Percentiles rank a stretch among this genome's conserved stretches.
phyloP scores from a whole-genome alignment of 2,113 vertebrate genomes.

The Oxyruncus cristatus region DNA sequence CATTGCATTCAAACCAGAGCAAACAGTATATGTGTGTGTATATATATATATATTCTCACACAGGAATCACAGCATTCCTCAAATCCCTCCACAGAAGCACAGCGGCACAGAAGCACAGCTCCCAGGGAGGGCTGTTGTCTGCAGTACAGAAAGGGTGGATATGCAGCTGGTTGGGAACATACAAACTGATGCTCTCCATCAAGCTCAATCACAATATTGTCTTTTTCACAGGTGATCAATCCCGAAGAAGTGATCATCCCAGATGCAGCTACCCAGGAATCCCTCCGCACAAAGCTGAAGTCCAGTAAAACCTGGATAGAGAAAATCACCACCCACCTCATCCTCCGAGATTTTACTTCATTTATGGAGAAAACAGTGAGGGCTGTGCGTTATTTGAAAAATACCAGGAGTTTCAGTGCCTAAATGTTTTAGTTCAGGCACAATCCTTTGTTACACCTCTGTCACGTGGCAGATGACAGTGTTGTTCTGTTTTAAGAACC shows the following conservation, averaged over 20 bases:
- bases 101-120: neutral
- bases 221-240: constrained; percentile 70
- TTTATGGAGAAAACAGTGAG: constrained; percentile 78
- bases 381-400: constrained; percentile 52
- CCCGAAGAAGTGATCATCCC: neutral
- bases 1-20: neutral
- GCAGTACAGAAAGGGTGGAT: neutral
- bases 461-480: constrained; percentile 59
- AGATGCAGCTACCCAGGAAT: constrained; percentile 9
- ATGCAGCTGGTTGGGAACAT: neutral
- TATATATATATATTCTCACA: too few species aligned
- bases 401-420: neutral
- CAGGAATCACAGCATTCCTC: rapidly evolving
- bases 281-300: constrained; percentile 43
- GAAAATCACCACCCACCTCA: constrained; percentile 67
- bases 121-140: neutral
- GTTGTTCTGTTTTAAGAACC: constrained; percentile 79
- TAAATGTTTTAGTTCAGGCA: constrained; percentile 61
- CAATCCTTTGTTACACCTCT: constrained; percentile 54
- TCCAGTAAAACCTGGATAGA: constrained; percentile 58
- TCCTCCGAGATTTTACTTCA: constrained; percentile 72
- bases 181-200: neutral
- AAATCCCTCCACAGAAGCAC: neutral
- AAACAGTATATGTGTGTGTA: too few species aligned
- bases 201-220: neutral